A percentile compares a stretch with the other conserved stretches of the same genome.
Conservation (phyloP, 2,113 vertebrate genomes). For the Platichthys stellatus region DNA sequence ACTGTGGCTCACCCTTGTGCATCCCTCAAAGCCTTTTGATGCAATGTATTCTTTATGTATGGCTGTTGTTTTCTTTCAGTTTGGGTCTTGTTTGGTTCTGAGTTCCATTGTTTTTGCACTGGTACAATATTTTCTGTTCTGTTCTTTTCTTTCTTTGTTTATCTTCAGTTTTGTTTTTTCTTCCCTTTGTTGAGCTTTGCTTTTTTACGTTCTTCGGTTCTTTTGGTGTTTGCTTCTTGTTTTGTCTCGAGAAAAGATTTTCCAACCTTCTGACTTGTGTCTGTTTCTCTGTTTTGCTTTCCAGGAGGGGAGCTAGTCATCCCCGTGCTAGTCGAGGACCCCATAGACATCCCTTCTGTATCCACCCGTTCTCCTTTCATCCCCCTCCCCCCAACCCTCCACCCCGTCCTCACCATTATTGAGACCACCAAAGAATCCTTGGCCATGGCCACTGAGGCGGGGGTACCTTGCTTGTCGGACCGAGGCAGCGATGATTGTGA, state of each 20-base stretch:
- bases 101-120: constrained; percentile 79
- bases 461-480: constrained; percentile 99
- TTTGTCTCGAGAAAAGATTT: neutral
- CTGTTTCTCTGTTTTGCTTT: constrained; percentile 80
- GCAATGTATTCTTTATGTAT: constrained; percentile 71
- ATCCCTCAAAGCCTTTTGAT: constrained; percentile 85
- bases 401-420: constrained; percentile 98
- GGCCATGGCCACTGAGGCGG: constrained; percentile 98
- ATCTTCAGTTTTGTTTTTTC: constrained; percentile 62
- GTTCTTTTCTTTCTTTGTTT: constrained; percentile 61
- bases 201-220: constrained; percentile 61
- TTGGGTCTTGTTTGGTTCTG: constrained; percentile 79
- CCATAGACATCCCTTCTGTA: constrained; percentile 97
- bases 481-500: constrained; percentile 98
- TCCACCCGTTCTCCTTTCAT: constrained; percentile 98
- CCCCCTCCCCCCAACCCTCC: constrained; percentile 95
- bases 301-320: constrained; percentile 99
- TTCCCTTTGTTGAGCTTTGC: constrained; percentile 74
- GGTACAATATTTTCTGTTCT: constrained; percentile 71
- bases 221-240: constrained; percentile 66
- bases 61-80: constrained; percentile 75
- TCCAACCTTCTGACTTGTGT: constrained; percentile 54
- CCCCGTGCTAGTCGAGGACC: constrained; percentile 98
- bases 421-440: constrained; percentile 99
- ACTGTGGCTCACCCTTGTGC: constrained; percentile 74